phyloP scores from a whole-genome alignment of 2,797 vertebrate species.

The Florisuga fusca region DNA sequence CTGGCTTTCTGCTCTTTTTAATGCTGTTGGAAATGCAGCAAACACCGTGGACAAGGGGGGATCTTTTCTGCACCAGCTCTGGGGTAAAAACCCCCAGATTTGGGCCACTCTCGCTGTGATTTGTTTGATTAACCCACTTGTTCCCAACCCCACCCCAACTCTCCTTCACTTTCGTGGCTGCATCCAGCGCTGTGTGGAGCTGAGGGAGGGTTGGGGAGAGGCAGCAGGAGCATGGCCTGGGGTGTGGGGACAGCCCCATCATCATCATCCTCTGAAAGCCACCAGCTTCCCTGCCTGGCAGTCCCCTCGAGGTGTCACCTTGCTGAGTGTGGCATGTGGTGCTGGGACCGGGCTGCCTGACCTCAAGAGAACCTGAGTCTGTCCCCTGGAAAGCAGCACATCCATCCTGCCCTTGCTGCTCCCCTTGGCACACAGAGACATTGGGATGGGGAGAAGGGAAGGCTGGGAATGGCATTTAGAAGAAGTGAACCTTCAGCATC shows the following conservation, averaged over 20 bases:
- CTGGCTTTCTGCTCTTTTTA: background rate
- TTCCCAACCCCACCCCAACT: background rate
- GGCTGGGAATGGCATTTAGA: background rate
- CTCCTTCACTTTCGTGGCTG: rapidly evolving
- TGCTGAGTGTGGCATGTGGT: background rate
- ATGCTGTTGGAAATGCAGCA: background rate
- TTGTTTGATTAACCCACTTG: background rate
- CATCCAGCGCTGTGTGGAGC: rapidly evolving
- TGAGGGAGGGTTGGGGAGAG: background rate
- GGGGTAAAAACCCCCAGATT: background rate
- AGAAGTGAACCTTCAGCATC: background rate
- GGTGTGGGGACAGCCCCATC: rapidly evolving
- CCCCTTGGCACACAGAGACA: rapidly evolving
- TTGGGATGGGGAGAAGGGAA: background rate
- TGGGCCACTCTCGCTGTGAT: background rate
- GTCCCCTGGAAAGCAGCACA: background rate
- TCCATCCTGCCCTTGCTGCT: background rate
- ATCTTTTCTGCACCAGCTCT: background rate
- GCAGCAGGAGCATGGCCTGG: rapidly evolving
- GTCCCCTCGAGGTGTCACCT: background rate
- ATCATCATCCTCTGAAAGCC: rapidly evolving
- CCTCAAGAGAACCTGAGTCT: background rate
- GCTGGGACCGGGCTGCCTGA: background rate
- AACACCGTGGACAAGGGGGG: rapidly evolving
- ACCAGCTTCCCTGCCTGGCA: background rate